Conservation (phyloP, 2,797 vertebrate genomes). For the Parauchenoglanis punctatus region DNA sequence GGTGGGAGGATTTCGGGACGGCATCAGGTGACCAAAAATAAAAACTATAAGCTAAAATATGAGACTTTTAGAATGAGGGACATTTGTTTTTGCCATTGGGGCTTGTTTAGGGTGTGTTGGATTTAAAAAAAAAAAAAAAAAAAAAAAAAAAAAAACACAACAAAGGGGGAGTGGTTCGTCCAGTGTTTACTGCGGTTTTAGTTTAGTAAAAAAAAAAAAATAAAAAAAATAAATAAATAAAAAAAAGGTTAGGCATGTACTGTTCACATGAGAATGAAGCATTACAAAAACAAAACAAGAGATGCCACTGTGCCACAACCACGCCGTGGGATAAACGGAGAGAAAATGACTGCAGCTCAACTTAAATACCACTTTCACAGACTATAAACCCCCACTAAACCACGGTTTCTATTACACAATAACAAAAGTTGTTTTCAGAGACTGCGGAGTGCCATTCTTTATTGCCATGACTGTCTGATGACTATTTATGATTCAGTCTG, state of each 20-base stretch:
- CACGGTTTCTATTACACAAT: constrained; percentile 62
- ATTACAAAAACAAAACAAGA: constrained; percentile 63
- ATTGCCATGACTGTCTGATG: constrained; percentile 46
- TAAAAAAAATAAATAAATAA: neutral
- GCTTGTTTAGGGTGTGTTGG: neutral
- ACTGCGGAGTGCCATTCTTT: constrained; percentile 36
- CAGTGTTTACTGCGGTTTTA: neutral
- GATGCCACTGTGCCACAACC: constrained; percentile 59
- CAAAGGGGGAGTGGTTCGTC: neutral
- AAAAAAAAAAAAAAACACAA: accelerated
- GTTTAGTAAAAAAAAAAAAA: neutral
- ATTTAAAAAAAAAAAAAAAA: neutral
- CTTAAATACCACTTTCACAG: constrained; percentile 46
- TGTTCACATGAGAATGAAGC: constrained; percentile 49
- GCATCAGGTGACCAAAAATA: constrained; percentile 32
- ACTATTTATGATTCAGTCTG: constrained; percentile 40
- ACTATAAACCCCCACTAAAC: constrained; percentile 53
- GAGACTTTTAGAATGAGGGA: neutral
- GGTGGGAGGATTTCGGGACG: neutral
- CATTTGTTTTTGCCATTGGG: neutral
- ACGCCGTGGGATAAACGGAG: constrained; percentile 63
- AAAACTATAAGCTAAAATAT: neutral
- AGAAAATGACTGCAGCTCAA: constrained; percentile 36
- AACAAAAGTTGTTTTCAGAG: constrained; percentile 51
- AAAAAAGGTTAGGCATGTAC: neutral